Conservation (phyloP, 2,888 invertebrate species). For the Ganaspis brasiliensis region DNA sequence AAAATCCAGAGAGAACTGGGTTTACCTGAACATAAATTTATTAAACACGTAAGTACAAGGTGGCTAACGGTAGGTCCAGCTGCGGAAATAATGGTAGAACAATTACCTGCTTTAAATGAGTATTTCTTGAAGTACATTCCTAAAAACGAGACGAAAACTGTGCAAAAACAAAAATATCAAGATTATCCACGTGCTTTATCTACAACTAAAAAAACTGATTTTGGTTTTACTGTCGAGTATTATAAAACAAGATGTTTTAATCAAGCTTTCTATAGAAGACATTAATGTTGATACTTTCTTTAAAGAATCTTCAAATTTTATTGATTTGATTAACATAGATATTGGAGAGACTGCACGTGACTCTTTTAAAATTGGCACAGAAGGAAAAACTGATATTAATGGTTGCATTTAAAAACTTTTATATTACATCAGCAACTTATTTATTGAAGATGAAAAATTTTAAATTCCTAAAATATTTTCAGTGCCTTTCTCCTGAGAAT, state of each 20-base stretch:
- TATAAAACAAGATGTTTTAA: background rate
- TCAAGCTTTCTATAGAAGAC: background rate
- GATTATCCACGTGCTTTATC: slow-evolving; percentile 54
- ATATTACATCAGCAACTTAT: background rate
- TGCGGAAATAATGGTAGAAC: slow-evolving; percentile 46
- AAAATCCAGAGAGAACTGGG: slow-evolving; percentile 45
- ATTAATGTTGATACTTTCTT: background rate
- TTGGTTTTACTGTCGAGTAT: background rate
- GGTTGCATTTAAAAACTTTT: background rate
- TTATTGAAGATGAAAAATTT: slow-evolving; percentile 2
- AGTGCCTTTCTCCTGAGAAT: slow-evolving; percentile 44
- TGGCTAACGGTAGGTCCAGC: slow-evolving; percentile 53
- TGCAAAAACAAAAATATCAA: background rate
- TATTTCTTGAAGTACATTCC: slow-evolving; percentile 55
- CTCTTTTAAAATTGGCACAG: background rate
- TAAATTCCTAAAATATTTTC: slow-evolving; percentile 38
- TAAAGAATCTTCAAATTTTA: background rate
- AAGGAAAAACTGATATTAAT: background rate
- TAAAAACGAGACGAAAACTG: slow-evolving; percentile 33
- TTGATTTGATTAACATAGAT: background rate
- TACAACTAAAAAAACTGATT: slow-evolving; percentile 41
- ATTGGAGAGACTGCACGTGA: background rate
- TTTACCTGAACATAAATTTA: slow-evolving; percentile 31
- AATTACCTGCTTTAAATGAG: slow-evolving; percentile 50
- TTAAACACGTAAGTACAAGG: slow-evolving; percentile 51